These are phyloP conservation scores for Atractosteus spatula DNA, from an alignment of 2,113 vertebrate genomes.

Conservation along the genomic window DNA sequence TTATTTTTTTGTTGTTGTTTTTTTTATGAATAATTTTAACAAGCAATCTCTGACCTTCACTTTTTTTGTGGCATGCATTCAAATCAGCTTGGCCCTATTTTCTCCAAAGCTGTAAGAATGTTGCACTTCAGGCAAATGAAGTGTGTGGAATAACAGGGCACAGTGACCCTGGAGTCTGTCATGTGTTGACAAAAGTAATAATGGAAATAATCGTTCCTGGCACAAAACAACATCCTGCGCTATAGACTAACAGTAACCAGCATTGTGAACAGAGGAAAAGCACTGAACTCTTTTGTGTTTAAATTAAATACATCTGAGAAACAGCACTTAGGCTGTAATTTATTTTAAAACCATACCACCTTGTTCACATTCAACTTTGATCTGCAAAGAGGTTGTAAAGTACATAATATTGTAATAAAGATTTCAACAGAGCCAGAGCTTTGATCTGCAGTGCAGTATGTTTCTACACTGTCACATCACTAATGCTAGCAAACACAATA, in stretches of 20 bases:
- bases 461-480: too few species aligned
- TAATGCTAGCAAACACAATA: too few species aligned
- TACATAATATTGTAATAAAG: too few species aligned
- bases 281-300: slow-evolving; percentile 34
- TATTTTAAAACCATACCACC: slow-evolving; percentile 4
- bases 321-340: slow-evolving; percentile 23
- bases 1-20: background rate
- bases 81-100: slow-evolving; percentile 10
- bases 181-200: slow-evolving; percentile 24
- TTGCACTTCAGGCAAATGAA: background rate
- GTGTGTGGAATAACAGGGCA: slow-evolving; percentile 14
- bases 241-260: background rate
- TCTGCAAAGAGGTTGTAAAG: slow-evolving; percentile 10
- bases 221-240: slow-evolving; percentile 3
- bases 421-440: too few species aligned
- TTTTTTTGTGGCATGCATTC: slow-evolving; percentile 24
- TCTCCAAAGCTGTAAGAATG: slow-evolving; percentile 11
- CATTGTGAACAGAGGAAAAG: slow-evolving; percentile 26
- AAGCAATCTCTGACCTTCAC: slow-evolving; percentile 34
- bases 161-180: slow-evolving; percentile 15
- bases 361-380: slow-evolving; percentile 24
- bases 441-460: too few species aligned
- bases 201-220: slow-evolving; percentile 29
- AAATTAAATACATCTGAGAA: slow-evolving; percentile 39
- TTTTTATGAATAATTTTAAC: slow-evolving; percentile 53